These are phyloP conservation scores for Podarcis siculus DNA, from an alignment of 2,797 vertebrate species.

Conservation along the genomic window DNA sequence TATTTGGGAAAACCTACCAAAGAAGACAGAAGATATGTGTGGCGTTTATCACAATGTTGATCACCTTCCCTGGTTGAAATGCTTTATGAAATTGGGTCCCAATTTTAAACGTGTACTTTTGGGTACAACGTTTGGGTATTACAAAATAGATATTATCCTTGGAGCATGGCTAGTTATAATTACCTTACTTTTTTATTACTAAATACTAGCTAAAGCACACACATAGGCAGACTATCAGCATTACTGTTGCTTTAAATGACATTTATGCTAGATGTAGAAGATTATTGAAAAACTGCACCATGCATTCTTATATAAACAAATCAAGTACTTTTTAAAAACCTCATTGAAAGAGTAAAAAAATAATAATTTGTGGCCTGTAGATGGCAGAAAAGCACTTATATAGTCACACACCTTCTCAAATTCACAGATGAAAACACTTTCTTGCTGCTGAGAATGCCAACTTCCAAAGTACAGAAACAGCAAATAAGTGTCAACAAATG, in stretches of 20 bases:
- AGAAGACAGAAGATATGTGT: not conserved
- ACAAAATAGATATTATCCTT: not conserved
- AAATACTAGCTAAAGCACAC: not conserved
- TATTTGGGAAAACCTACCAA: not conserved
- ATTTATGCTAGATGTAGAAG: not conserved
- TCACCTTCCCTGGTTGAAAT: not conserved
- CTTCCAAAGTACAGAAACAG: not conserved
- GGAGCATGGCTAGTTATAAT: not conserved
- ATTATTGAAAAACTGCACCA: not conserved
- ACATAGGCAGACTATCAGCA: not conserved
- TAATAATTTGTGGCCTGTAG: conserved; percentile 61
- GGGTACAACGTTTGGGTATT: not conserved
- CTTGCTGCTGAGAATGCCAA: not conserved
- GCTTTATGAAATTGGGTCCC: not conserved
- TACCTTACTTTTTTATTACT: not conserved
- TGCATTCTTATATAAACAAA: not conserved
- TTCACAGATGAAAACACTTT: conserved; percentile 1
- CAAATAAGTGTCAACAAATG: not conserved
- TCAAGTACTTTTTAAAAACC: not conserved
- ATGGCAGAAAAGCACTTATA: conserved; percentile 65
- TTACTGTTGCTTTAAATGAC: not conserved
- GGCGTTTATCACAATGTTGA: not conserved
- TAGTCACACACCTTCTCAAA: not conserved
- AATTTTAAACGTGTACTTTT: not conserved
- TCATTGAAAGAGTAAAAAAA: not conserved